A percentile compares a stretch with the other conserved stretches of the same genome.
Conservation (phyloP, 2,888 invertebrate genomes). For the Hyles lineata region DNA sequence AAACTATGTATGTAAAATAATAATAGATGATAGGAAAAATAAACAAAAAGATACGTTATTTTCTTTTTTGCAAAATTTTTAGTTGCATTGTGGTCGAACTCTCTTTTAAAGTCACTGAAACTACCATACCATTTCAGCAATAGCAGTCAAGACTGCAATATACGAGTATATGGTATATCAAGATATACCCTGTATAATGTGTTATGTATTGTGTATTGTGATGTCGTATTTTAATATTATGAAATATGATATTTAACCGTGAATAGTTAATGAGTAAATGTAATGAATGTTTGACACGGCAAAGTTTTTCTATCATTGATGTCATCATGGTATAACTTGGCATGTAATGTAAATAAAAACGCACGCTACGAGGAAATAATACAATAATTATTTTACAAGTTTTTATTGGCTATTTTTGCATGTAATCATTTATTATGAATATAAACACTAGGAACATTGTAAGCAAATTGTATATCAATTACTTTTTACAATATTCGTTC, state of each 20-base stretch:
- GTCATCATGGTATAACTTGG: neutral
- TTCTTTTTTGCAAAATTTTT: no score
- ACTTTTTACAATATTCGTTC: neutral
- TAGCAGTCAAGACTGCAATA: no score
- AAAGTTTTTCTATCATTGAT: neutral
- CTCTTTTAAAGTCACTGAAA: no score
- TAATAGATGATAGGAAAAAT: no score
- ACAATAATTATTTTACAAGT: neutral
- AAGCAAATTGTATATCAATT: neutral
- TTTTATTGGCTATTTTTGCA: neutral
- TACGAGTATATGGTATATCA: no score
- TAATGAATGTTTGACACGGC: neutral
- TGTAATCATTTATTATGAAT: neutral
- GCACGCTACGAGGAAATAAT: neutral
- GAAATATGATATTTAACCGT: neutral
- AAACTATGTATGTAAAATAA: no score
- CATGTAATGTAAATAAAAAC: neutral
- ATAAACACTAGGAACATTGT: neutral
- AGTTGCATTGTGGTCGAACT: no score
- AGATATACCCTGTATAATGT: no score
- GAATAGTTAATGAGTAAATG: neutral
- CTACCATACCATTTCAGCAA: no score
- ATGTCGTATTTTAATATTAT: constrained; percentile 1
- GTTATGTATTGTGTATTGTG: neutral
- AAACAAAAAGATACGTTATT: no score